Percentiles rank a stretch among this genome's conserved stretches.
phyloP scores from a whole-genome alignment of 2,113 vertebrate genomes.

The Brachypteracias leptosomus region DNA sequence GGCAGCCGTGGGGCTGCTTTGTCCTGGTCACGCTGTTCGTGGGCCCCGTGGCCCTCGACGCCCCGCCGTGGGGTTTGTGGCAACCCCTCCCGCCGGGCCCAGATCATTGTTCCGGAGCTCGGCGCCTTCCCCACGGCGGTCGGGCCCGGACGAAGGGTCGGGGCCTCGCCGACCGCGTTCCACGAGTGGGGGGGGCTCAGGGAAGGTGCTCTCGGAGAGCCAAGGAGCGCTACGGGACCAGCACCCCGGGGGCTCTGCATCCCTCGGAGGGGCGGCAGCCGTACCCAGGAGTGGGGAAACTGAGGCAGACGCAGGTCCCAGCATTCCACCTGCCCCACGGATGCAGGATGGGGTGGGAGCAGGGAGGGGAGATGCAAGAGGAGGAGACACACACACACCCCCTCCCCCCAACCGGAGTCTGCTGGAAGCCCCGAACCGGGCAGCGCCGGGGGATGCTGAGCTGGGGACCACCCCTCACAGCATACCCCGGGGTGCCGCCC shows the following conservation, averaged over 20 bases:
- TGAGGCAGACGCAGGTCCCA: too few species aligned
- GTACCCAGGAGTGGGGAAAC: too few species aligned
- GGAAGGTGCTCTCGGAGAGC: background rate
- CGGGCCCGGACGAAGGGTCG: background rate
- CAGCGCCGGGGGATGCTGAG: too few species aligned
- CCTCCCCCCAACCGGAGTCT: too few species aligned
- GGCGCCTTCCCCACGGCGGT: background rate
- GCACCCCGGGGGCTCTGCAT: background rate
- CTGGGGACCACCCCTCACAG: too few species aligned
- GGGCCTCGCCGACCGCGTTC: background rate
- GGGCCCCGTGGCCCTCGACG: background rate
- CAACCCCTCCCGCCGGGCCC: background rate
- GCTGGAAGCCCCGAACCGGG: too few species aligned
- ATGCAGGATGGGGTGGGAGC: too few species aligned
- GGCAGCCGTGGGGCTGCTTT: background rate
- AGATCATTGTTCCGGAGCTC: slow-evolving; percentile 36
- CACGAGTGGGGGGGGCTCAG: too few species aligned
- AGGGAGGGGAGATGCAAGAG: too few species aligned
- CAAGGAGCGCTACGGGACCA: background rate
- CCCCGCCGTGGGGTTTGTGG: background rate
- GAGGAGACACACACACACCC: too few species aligned
- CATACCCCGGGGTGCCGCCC: too few species aligned
- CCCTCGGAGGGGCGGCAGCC: background rate
- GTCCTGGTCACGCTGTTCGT: background rate
- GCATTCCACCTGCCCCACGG: too few species aligned